These are phyloP conservation scores for Andricus curvator DNA, from an alignment of 2,888 invertebrate genomes.

Conservation along the genomic window DNA sequence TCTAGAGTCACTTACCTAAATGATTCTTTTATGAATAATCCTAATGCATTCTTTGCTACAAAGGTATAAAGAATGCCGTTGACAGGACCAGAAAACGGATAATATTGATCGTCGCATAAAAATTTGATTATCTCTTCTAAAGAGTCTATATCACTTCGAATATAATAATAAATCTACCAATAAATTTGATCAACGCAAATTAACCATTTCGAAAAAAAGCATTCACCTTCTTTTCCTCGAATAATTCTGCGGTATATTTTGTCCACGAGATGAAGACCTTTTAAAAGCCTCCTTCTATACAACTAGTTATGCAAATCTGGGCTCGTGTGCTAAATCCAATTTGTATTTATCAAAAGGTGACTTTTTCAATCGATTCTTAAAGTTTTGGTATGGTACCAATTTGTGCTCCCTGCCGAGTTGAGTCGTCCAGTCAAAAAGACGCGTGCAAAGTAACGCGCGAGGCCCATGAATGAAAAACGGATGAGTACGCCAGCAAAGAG, in stretches of 20 bases:
- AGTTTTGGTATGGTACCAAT: constrained; percentile 49
- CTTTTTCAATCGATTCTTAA: constrained; percentile 43
- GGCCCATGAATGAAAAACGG: constrained; percentile 66
- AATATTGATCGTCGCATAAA: constrained; percentile 20
- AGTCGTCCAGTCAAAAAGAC: constrained; percentile 38
- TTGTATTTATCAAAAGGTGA: constrained; percentile 37
- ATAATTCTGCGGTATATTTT: constrained; percentile 31
- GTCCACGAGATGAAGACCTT: constrained; percentile 27
- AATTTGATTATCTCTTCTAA: constrained; percentile 28
- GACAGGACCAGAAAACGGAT: background rate
- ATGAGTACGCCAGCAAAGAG: constrained; percentile 60
- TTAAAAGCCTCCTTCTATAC: constrained; percentile 26
- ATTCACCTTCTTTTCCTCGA: constrained; percentile 1
- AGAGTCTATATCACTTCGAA: constrained; percentile 6
- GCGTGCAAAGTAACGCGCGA: constrained; percentile 61
- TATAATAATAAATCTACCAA: constrained; percentile 30
- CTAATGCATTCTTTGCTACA: background rate
- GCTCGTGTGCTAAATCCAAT: constrained; percentile 35
- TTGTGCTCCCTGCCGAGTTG: constrained; percentile 50
- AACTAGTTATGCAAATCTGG: constrained; percentile 34
- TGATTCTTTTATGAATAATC: background rate
- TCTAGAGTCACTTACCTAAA: background rate
- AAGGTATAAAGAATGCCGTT: background rate
- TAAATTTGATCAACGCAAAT: constrained; percentile 39
- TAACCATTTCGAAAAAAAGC: background rate